Conservation (phyloP, 2,797 vertebrate genomes). For the Chromobotia macracanthus region DNA sequence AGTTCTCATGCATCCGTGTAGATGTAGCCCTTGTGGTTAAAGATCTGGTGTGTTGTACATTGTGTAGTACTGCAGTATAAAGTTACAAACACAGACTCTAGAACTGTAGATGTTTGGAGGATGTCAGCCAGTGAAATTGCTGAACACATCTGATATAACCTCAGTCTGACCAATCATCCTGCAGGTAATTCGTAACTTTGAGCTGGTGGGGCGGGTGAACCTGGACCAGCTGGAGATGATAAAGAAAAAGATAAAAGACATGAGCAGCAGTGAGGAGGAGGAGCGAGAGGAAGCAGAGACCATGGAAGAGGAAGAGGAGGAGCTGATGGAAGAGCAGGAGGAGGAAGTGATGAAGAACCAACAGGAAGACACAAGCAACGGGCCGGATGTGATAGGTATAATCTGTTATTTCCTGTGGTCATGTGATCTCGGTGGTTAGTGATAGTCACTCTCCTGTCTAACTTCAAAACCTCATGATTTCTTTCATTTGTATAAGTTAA, state of each 20-base stretch:
- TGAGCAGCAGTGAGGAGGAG: constrained; percentile 86
- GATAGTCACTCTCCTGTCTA: too few species aligned
- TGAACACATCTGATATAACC: background rate
- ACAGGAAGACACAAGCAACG: constrained; percentile 82
- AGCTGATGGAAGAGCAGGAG: constrained; percentile 57
- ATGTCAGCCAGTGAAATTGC: background rate
- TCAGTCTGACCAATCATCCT: background rate
- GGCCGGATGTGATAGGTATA: constrained; percentile 71
- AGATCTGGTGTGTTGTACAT: too few species aligned
- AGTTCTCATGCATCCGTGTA: too few species aligned
- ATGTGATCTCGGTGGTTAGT: too few species aligned
- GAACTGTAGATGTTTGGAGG: too few species aligned
- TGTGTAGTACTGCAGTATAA: too few species aligned
- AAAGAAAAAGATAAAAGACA: constrained; percentile 83
- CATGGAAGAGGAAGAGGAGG: constrained; percentile 62
- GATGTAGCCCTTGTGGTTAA: too few species aligned
- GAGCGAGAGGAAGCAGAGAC: constrained; percentile 71
- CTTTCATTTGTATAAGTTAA: too few species aligned
- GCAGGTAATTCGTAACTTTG: constrained; percentile 96
- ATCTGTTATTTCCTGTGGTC: background rate
- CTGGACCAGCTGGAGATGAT: constrained; percentile 95
- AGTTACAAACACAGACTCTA: too few species aligned
- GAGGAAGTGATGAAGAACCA: constrained; percentile 69
- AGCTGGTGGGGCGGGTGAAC: constrained; percentile 94
- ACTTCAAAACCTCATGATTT: too few species aligned